Base-by-base conservation (phyloP, 2,113 vertebrate species). In the Probosciger aterrimus region DNA sequence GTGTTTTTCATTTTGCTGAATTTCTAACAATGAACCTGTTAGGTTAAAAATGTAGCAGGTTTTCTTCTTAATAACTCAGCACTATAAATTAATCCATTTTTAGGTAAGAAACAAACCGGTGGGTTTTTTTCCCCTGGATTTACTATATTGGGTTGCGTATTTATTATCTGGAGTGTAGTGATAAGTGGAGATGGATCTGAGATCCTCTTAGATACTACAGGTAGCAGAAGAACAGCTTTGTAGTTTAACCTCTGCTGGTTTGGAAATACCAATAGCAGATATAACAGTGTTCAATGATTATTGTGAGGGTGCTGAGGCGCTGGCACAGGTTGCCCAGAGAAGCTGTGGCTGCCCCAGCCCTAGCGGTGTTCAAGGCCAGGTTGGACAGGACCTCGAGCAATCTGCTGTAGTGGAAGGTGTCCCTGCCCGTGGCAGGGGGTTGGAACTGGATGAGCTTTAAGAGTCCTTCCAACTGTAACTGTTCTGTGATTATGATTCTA, bases 131-230 rank as follows among this genome's bases (percentile, higher is more conserved):
- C 2, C 8, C 23, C 31, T 31, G 31, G 6, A 35, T 59, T 50
- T 53, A 9, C 18, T 88, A 1, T 28, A 31, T 2, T 69, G 18
- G 2, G 6, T 37, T 50, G 14, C 0, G 0, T 25, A 35, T 64
- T 35, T 55, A 30, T 37, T 92, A 9, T 55, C 27, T 87, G n/a
- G 7, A 73, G 69, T 60, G 27, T 20, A 53, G 17, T 39, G 35
- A 39, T 25, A 15, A 49, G 43, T 33, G 15, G 18, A 59, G 46
- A n/a, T 49, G 39, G 41, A 24, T 41, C 27, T 73, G 16, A 41
- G 62, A 64, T 71, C 30, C 30, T 52, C 15, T 22, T 63, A 57
- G 44, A 41, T 64, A 44, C 24, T 49, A 11, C 4, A 30, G 14
- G 31, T 22, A 47, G 55, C 27, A 82, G 33, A 47, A 95, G 22